A percentile compares a stretch with the other conserved stretches of the same genome.
Conservation (phyloP, 92 coral and sea anemone species). For the Zoanthus solanderi region DNA sequence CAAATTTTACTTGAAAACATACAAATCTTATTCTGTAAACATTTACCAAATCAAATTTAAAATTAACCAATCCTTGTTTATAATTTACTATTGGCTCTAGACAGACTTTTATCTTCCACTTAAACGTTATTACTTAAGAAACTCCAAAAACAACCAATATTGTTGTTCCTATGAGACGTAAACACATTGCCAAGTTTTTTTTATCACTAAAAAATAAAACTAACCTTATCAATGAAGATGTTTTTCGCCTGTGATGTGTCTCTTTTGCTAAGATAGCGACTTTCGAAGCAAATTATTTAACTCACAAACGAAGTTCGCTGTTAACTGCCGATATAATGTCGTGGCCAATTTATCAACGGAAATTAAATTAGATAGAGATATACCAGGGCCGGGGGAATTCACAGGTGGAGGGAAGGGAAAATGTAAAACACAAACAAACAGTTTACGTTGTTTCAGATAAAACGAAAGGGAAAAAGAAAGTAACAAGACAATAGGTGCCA, state of each 20-base stretch:
- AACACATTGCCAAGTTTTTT: slow-evolving; percentile 5
- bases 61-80: too few relatives aligned
- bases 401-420: slow-evolving; percentile 49
- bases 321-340: not conserved
- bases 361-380: slow-evolving; percentile 39
- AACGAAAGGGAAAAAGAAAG: not conserved
- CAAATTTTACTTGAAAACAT: too few relatives aligned
- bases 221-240: slow-evolving; percentile 3
- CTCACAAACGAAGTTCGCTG: not conserved
- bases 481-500: slow-evolving; percentile 37
- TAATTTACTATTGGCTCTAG: not conserved
- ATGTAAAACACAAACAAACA: slow-evolving; percentile 33
- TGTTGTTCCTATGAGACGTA: slow-evolving; percentile 21
- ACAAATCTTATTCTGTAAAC: too few relatives aligned
- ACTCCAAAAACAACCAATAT: slow-evolving; percentile 14
- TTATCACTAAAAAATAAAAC: not conserved
- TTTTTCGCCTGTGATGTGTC: not conserved
- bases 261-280: not conserved
- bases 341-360: slow-evolving; percentile 4
- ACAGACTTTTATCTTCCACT: not conserved
- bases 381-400: slow-evolving; percentile 46
- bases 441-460: not conserved
- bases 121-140: not conserved
- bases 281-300: slow-evolving; percentile 7
- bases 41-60: too few relatives aligned